Evolutionary conservation across 2,797 vertebrate genomes (phyloP), one percentile per base, ranked within the genome.

Genomic region (Adrianichthys oophorus): DNA sequence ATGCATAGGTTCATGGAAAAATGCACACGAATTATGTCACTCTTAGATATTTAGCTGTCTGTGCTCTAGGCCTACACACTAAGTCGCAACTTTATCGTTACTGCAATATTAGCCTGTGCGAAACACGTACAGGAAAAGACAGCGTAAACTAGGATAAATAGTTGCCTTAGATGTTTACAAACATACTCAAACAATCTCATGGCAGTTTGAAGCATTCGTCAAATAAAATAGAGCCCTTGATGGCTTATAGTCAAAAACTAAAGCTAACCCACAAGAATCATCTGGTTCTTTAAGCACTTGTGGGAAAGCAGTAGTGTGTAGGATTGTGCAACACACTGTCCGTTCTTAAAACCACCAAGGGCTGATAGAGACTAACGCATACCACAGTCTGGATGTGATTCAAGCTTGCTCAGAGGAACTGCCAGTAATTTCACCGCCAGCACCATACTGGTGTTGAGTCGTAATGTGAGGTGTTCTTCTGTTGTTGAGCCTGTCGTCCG

Each of bases 321-420:
- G 55, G 47, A 64, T 70, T 59, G 45, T 32, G 55, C 42, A 21
- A 32, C 54, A 58, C 24, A 53, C 16, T 60, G 32, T 16, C 15
- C 41, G 51, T 52, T 62, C 63, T 18, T 53, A 52, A 54, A 53
- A 59, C 55, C 24, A 44, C 62, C 15, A 56, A 29, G 37, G n/a
- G 51, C 47, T 48, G 18, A 40, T 26, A 21, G 43, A 47, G 43
- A 32, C 32, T n/a, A 17, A n/a, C 40, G 50, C 12, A 43, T 43
- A 45, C 53, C 3, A 1, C 23, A 51, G 48, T 49, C 14, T 64
- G 43, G 57, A 51, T 54, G 70, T 82, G 85, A 85, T 52, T 88
- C 72, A 72, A 6, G 48, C 26, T 63, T 16, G 10, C 50, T 59
- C 70, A 72, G 46, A 3, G 16, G 42, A 43, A 48, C 45, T 37